These are phyloP conservation scores for Malurus splendens DNA, from an alignment of 2,797 vertebrate species.

Conservation along the genomic window DNA sequence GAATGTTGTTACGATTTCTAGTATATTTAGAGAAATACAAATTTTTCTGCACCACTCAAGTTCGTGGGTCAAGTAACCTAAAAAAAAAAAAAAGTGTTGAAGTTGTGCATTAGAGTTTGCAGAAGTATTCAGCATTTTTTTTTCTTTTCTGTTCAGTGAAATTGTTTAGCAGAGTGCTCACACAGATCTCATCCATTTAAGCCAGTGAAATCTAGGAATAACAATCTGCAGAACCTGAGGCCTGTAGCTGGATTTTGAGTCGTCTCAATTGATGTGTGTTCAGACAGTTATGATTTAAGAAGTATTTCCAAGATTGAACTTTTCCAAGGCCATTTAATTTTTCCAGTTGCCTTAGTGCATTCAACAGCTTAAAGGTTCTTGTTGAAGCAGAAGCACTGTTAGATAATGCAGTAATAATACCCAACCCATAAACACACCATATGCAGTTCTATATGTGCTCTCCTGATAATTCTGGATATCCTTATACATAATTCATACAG, in stretches of 20 bases:
- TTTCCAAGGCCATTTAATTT: background rate
- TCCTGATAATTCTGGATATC: background rate
- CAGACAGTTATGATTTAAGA: background rate
- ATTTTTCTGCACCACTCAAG: background rate
- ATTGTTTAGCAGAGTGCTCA: background rate
- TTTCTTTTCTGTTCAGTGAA: background rate
- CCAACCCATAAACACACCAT: background rate
- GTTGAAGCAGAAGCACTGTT: background rate
- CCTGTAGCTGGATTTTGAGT: background rate
- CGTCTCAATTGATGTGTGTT: background rate
- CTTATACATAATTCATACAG: background rate
- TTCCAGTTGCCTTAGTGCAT: background rate
- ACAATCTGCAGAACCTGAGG: background rate
- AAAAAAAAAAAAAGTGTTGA: background rate
- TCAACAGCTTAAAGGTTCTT: fast-evolving
- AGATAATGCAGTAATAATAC: background rate
- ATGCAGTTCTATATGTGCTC: background rate
- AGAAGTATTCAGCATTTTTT: background rate
- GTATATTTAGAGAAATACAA: background rate
- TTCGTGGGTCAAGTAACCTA: background rate
- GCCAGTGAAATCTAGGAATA: background rate
- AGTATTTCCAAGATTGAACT: background rate
- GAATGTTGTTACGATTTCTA: background rate
- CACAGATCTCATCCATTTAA: background rate
- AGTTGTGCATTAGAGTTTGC: background rate